Evolutionary conservation across 2,797 vertebrate genomes (phyloP).

Genomic region (Lepilemur ruficaudatus): DNA sequence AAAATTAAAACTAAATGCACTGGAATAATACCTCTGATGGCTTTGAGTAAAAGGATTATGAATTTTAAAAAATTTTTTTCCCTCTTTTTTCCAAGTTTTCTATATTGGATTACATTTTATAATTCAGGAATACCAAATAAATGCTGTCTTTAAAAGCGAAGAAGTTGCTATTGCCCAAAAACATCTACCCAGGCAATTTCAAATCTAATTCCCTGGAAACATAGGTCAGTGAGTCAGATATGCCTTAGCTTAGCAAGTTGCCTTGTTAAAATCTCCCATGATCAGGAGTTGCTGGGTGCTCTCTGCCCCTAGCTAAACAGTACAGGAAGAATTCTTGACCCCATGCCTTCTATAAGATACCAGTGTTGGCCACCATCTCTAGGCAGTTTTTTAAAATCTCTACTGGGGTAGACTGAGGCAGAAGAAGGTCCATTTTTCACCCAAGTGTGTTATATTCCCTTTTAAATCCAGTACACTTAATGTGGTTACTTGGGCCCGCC

Average conservation of each 20-base stretch:
- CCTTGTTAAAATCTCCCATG: background rate
- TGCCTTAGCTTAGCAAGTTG: background rate
- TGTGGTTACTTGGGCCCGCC: background rate
- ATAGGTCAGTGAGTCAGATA: background rate
- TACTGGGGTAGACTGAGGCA: background rate
- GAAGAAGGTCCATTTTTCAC: background rate
- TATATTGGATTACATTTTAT: background rate
- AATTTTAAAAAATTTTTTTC: background rate
- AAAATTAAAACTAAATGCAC: background rate
- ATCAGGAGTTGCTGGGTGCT: background rate
- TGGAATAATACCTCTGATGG: background rate
- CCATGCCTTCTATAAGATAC: background rate
- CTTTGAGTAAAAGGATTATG: background rate
- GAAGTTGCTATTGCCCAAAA: background rate
- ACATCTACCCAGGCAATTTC: background rate
- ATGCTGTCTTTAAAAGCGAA: background rate
- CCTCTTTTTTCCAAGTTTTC: background rate
- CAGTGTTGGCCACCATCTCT: background rate
- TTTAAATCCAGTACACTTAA: background rate
- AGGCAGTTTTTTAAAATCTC: background rate
- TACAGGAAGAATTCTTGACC: background rate
- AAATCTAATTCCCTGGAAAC: background rate
- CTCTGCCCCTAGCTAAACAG: background rate
- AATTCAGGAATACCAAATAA: background rate
- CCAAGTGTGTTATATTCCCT: background rate